Evolutionary conservation across 2,888 invertebrate species (phyloP), one percentile per base, ranked within the genome.

Genomic region (Leptura quadrifasciata): DNA sequence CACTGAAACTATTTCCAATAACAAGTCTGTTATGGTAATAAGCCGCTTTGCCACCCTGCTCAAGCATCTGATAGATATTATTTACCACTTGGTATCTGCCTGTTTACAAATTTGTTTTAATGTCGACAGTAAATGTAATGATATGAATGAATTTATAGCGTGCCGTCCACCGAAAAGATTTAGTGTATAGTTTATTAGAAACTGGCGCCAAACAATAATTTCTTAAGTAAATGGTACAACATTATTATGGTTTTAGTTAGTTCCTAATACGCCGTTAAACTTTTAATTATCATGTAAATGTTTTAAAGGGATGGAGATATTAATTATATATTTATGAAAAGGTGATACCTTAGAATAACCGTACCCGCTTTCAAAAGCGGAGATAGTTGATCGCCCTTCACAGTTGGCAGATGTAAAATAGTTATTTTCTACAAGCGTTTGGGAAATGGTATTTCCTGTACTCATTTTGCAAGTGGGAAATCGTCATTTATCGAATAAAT

Each of bases 81-180:
- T 83, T 82, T 83, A 82, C 83, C 79, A 79, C 79, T 78, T 70
- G 74, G 75, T 80, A 80, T 81, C 81, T 81, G 83, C 80, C 84
- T 84, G 85, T 85, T 85, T 85, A 86, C 86, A 85, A 85, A 86
- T 86, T 85, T 83, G 85, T 85, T 84, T 85, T 85, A 86, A 86
- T 86, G 84, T 81, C 80, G 80, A 83, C 84, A 83, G 83, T 83
- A 84, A 85, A 85, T 74, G 84, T 84, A 85, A 85, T 81, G 84
- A 83, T 84, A 77, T 73, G 82, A 85, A 83, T 84, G 83, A 85
- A 86, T 86, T 86, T 86, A 86, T 85, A 78, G 77, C 69, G 72
- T 63, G 58, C 78, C 71, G 82, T 81, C 84, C 75, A 68, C 74
- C 27, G 64, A 68, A 77, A 81, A 82, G 82, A 84, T 83, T 81